Evolutionary conservation across 92 coral and sea anemone genomes (phyloP), one percentile per base, ranked within the genome.

Genomic region (Epizoanthus ramosus): DNA sequence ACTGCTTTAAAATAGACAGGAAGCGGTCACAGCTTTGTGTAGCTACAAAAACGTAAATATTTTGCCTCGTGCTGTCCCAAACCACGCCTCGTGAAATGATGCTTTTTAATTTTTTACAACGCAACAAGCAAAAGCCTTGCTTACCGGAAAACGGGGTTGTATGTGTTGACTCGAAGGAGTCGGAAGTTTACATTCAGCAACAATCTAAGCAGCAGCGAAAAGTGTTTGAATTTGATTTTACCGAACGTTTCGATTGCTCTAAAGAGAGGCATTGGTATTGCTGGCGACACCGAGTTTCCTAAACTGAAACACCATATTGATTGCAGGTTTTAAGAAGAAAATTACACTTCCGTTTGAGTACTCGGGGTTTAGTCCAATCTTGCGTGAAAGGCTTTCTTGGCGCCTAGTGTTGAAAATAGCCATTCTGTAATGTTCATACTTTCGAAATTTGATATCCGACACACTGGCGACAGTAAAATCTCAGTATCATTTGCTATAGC

Each of bases 51-150:
- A 68, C 87, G 87, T 85, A 89, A 89, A 89, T 85, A 89, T 89
- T 89, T 80, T 89, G 86, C 89, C 80, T 71, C 64, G 66, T 71
- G 60, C 87, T 76, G 83, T 89, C 87, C 84, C 76, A 75, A 83
- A 60, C 92, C 92, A 89, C 92, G 92, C 92, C 92, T 85, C 77
- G 61, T 33, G 73, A 45, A 80, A 75, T 86, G 87, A 90, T 52
- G 85, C 90, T 86, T 45, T 86, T 93, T 91, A 93, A 90, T 91
- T 83, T 93, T 93, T 88, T 73, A 93, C 89, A 83, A 85, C 87
- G 71, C 88, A 93, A 93, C 97, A 91, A 77, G 82, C 82, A 43
- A 61, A 61, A 39, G 43, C 61, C 35, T 72, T 5, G 45, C 63
- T 77, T 77, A 57, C 82, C 82, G 82, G 71, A 61, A 77, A 61